Conservation (phyloP, 2,888 invertebrate genomes). For the Synanthedon tipuliformis region DNA sequence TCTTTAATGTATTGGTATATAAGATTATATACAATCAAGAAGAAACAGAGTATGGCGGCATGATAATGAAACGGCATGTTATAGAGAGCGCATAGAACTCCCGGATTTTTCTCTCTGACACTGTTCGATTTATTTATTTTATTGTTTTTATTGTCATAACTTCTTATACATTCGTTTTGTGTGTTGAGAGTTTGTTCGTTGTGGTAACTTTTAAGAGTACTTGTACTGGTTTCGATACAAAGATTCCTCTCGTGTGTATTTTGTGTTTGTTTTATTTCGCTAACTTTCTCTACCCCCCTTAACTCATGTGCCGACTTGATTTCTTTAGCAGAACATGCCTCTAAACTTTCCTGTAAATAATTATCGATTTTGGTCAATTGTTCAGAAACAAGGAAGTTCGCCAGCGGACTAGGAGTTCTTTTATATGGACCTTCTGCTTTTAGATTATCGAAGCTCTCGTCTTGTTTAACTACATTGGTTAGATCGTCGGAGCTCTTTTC, state of each 20-base stretch:
- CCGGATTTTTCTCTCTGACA: constrained; percentile 34
- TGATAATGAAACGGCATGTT: constrained; percentile 67
- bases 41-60: constrained; percentile 60
- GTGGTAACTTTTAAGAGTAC: constrained; percentile 11
- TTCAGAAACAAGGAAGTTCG: constrained; percentile 45
- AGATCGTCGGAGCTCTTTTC: background rate
- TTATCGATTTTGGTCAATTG: constrained; percentile 53
- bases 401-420: constrained; percentile 41
- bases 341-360: constrained; percentile 55
- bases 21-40: constrained; percentile 66
- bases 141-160: constrained; percentile 15
- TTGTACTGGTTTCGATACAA: constrained; percentile 11
- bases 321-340: constrained; percentile 33
- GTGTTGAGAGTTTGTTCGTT: constrained; percentile 5
- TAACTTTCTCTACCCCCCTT: constrained; percentile 15
- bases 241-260: constrained; percentile 10
- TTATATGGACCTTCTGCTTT: constrained; percentile 17
- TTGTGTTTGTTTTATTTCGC: constrained; percentile 11
- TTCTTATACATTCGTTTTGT: constrained; percentile 6
- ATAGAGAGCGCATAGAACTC: constrained; percentile 48
- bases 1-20: constrained; percentile 62
- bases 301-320: constrained; percentile 15
- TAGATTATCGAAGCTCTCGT: constrained; percentile 7
- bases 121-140: constrained; percentile 35
- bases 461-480: background rate